Conservation (phyloP, 2,888 invertebrate species). For the Chloroclystis v-ata region DNA sequence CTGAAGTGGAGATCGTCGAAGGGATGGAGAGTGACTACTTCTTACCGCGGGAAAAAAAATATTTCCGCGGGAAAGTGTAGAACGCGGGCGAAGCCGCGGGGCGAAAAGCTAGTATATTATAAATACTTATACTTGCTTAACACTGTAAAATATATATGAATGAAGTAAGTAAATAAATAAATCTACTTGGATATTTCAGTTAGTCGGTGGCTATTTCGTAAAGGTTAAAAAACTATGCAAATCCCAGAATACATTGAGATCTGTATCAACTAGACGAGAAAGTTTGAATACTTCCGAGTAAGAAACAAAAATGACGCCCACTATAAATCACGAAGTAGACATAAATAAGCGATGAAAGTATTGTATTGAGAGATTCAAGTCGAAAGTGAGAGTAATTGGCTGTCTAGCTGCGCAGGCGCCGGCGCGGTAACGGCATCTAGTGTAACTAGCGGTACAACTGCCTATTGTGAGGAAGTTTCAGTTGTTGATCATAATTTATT, state of each 20-base stretch:
- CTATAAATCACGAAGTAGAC: conserved; percentile 33
- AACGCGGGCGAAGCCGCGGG: no score
- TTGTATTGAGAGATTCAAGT: conserved; percentile 51
- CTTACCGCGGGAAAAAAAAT: no score
- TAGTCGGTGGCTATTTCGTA: background rate
- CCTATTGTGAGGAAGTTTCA: no score
- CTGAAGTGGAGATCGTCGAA: no score
- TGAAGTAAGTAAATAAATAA: no score
- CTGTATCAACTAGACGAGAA: conserved; percentile 15
- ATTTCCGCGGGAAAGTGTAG: no score
- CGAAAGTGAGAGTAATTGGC: conserved; percentile 68
- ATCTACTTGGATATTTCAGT: no score
- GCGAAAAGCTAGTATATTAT: no score
- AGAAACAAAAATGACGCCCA: conserved; percentile 26
- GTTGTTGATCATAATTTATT: no score
- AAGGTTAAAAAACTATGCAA: background rate
- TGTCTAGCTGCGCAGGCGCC: conserved; percentile 26
- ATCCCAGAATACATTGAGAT: conserved; percentile 4
- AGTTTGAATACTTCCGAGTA: conserved; percentile 27
- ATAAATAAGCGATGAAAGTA: conserved; percentile 48
- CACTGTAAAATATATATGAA: no score
- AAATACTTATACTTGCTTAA: no score
- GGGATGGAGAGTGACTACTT: no score
- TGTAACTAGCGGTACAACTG: conserved; percentile 5
- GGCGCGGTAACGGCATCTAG: conserved; percentile 23